Evolutionary conservation across 2,888 invertebrate genomes (phyloP), one percentile per base, ranked within the genome.

Genomic region (Suillia variegata): DNA sequence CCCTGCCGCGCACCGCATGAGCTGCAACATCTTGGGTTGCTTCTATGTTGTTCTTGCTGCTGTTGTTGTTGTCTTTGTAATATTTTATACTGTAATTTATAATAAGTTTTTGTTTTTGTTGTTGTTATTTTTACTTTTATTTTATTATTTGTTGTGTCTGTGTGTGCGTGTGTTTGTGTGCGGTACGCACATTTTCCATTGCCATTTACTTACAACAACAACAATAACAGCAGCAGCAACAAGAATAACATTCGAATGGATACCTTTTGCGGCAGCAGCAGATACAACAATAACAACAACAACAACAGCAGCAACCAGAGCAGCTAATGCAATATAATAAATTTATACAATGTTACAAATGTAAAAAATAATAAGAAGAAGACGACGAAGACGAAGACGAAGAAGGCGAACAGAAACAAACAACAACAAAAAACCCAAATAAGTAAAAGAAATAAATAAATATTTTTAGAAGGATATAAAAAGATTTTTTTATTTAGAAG

Each of bases 311-410:
- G 18, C 45, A 20, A 45, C 13, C 17, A 45, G 5, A 18, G n/a
- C 73, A 74, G 71, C 76, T 75, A 76, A 74, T 74, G 74, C 75
- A 76, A 75, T 75, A 76, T 73, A 74, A 76, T 74, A 76, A 74
- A 74, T 76, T 74, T 71, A 70, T 76, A 76, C 76, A 73, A 70
- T 68, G 70, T 76, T 74, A 68, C 72, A 71, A 72, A 70, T 70
- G 45, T 18, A 18, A 45, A 45, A 45, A 45, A 17, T 8, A 45
- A 45, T 4, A 5, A 4, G 5, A 45, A 45, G 5, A 45, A 45
- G n/a, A n/a, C n/a, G n/a, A n/a, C n/a, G n/a, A n/a, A n/a, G n/a
- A n/a, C n/a, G n/a, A n/a, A n/a, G n/a, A n/a, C n/a, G n/a, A n/a
- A n/a, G n/a, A n/a, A n/a, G n/a, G n/a, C n/a, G n/a, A n/a, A n/a